Evolutionary conservation across 2,888 invertebrate genomes (phyloP).

Genomic region (Tribolium freemani): DNA sequence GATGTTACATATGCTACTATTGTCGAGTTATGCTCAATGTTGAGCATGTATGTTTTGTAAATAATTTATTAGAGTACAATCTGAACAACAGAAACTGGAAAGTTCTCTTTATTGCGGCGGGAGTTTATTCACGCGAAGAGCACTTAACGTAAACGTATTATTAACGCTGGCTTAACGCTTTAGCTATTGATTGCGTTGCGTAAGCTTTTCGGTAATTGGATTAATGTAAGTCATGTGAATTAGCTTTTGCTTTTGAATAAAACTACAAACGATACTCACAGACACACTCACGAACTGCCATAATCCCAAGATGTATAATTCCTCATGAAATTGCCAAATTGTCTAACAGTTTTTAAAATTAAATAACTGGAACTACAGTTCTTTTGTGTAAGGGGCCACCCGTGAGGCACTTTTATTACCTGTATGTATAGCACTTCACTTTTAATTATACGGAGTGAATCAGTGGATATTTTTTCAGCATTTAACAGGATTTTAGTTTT

Average conservation of each 20-base stretch:
- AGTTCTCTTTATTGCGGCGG: conserved; percentile 35
- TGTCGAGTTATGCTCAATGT: conserved; percentile 10
- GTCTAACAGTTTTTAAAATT: too few species aligned
- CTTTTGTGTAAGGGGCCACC: too few species aligned
- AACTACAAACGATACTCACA: conserved; percentile 15
- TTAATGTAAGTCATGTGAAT: conserved; percentile 50
- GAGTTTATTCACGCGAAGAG: conserved; percentile 41
- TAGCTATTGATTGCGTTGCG: conserved; percentile 50
- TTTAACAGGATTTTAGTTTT: conserved; percentile 23
- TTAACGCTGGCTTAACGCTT: conserved; percentile 50
- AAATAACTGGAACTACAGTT: too few species aligned
- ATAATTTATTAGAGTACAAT: conserved; percentile 31
- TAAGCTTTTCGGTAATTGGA: conserved; percentile 51
- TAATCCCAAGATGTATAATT: background rate
- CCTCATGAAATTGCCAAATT: too few species aligned
- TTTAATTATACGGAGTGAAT: background rate
- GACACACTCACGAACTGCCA: background rate
- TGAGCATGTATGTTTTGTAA: conserved; percentile 24
- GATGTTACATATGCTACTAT: conserved; percentile 20
- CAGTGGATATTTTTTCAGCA: background rate
- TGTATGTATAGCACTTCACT: background rate
- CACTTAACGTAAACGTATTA: conserved; percentile 51
- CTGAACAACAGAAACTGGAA: conserved; percentile 15
- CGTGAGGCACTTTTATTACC: too few species aligned
- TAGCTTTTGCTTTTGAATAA: conserved; percentile 38